Base-by-base conservation (phyloP, 2,113 vertebrate genomes). In the Antigone vipio region DNA sequence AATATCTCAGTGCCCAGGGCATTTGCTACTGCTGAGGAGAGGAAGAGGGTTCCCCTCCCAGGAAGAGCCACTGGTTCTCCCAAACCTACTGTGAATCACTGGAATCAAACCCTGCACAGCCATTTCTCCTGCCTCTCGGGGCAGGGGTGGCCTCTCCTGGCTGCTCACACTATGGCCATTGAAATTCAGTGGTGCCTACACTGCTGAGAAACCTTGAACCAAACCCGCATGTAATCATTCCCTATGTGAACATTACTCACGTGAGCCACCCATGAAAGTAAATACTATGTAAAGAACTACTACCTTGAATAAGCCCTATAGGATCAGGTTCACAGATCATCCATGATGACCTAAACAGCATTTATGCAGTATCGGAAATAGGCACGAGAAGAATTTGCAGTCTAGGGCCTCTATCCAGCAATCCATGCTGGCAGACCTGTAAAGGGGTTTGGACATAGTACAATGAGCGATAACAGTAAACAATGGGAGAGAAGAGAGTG, bases 401-500 rank as follows among this genome's bases (percentile, higher is more conserved):
- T 76, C 87, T 69, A 95, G 89, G 93, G 94, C 81, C 85, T 85
- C 29, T 74, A 50, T 95, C 89, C 92, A 96, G 91, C 74, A 96
- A 79, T 95, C 81, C 89, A 71, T 92, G 96, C 87, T 97, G 84
- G 89, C 96, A 97, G 91, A 94, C 89, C 85, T 95, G 86, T 92
- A 89, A 94, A 92, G 82, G 87, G 71, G 73, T 89, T 97, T 97
- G 95, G 96, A 93, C 26, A 69, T 73, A 44, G 69, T 79, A 96
- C 92, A 95, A 52, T 85, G 91, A 97, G 77, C 13, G 18, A 92
- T 96, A 97, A 88, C 91, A 95, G 92, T 87, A 97, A 96, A 95
- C 94, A 95, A 96, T 93, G 81, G 89, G 91, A 97, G 95, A 95
- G 94, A 94, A 91, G 84, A 93, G 94, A 95, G 91, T 68, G 83